phyloP scores from a whole-genome alignment of 2,888 invertebrate genomes.

The Drosophila pseudotakahashii region DNA sequence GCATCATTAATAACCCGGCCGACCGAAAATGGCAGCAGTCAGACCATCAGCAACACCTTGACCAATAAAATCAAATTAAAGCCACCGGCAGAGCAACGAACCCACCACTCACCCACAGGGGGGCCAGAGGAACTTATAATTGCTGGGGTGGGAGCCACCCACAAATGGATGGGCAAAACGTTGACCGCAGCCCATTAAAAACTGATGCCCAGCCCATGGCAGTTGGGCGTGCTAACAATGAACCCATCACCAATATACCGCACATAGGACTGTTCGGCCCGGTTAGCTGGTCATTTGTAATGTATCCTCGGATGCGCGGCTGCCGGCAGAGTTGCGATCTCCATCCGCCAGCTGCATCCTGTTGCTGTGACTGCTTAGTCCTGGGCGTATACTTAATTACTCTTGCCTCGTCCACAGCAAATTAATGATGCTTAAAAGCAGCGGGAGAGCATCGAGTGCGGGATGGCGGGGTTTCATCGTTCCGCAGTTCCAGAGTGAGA shows the following conservation, averaged over 20 bases:
- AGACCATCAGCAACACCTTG: slow-evolving; percentile 52
- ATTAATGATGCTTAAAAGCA: slow-evolving; percentile 72
- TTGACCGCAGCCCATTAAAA: slow-evolving; percentile 69
- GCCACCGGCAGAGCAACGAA: slow-evolving; percentile 29
- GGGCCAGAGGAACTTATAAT: slow-evolving; percentile 31
- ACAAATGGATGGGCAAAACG: slow-evolving; percentile 41
- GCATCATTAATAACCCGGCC: slow-evolving; percentile 63
- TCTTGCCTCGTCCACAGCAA: slow-evolving; percentile 56
- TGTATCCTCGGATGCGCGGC: slow-evolving; percentile 30
- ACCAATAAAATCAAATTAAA: slow-evolving; percentile 71
- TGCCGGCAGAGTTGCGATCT: slow-evolving; percentile 20
- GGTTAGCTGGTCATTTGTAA: slow-evolving; percentile 30
- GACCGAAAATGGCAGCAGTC: slow-evolving; percentile 27
- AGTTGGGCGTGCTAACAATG: slow-evolving; percentile 22
- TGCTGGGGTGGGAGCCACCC: slow-evolving; percentile 15
- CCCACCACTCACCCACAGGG: not conserved
- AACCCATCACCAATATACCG: slow-evolving; percentile 22
- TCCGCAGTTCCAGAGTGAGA: not conserved
- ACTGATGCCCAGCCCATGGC: slow-evolving; percentile 34
- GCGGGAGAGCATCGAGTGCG: slow-evolving; percentile 18
- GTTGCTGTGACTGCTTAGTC: slow-evolving; percentile 22
- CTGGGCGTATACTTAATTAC: slow-evolving; percentile 61
- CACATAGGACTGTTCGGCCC: slow-evolving; percentile 10
- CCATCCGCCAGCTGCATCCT: slow-evolving; percentile 33
- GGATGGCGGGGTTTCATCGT: slow-evolving; percentile 1